Percentiles rank a stretch among this genome's conserved stretches.
Evolutionary conservation across 1,140 invertebrate genomes (phyloP).

Genomic region (Drosophila paulistorum): DNA sequence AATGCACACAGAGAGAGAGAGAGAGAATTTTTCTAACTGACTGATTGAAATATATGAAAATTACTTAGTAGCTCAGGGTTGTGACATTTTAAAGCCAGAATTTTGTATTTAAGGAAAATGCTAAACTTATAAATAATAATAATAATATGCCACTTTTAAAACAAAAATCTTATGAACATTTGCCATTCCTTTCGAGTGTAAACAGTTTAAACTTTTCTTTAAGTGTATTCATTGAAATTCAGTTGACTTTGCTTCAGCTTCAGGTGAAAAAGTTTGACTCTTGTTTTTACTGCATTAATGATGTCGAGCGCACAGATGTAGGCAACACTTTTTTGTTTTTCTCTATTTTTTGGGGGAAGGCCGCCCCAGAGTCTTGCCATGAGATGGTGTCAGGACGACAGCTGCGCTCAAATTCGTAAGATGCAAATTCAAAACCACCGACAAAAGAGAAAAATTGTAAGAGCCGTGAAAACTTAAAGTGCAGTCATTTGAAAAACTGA

Average conservation of each 20-base stretch:
- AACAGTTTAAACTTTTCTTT: not conserved
- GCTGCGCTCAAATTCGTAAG: conserved; percentile 23
- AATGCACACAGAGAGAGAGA: not conserved
- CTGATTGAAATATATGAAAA: no score
- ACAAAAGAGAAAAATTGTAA: not conserved
- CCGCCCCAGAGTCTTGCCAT: no score
- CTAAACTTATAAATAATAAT: no score
- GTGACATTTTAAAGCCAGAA: no score
- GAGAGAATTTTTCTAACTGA: no score
- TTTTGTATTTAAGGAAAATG: no score
- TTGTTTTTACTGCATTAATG: conserved; percentile 65
- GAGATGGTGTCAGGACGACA: conserved; percentile 5
- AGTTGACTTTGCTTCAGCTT: conserved; percentile 26
- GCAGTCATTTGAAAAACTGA: not conserved
- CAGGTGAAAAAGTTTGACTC: conserved; percentile 16
- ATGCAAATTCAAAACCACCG: conserved; percentile 36
- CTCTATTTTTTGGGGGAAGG: conserved; percentile 10
- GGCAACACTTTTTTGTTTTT: conserved; percentile 54
- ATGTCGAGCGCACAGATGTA: conserved; percentile 49
- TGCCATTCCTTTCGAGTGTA: not conserved
- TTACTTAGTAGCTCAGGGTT: no score
- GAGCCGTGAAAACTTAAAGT: not conserved
- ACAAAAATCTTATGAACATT: no score
- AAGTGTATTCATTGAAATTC: conserved; percentile 11
- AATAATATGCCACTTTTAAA: no score